These are phyloP conservation scores for Tetheella fluctuosa DNA, from an alignment of 2,888 invertebrate genomes.

Conservation along the genomic window DNA sequence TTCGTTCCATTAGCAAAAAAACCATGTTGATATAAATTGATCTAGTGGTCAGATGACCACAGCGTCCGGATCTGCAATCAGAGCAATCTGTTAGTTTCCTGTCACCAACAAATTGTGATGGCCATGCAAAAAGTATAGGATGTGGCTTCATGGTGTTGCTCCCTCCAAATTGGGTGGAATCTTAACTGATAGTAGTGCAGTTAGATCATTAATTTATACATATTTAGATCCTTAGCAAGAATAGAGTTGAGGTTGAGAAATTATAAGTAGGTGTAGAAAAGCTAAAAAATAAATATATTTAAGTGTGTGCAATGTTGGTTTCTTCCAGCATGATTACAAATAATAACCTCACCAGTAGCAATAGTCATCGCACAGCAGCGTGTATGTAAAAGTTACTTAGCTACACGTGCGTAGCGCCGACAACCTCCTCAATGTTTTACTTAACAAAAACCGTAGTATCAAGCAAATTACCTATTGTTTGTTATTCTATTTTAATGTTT, in stretches of 20 bases:
- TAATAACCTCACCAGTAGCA: no score
- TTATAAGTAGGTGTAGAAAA: no score
- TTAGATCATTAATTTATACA: not conserved
- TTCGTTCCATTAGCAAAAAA: slow-evolving; percentile 34
- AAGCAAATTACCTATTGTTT: not conserved
- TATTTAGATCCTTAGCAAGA: not conserved
- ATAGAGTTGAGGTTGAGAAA: no score
- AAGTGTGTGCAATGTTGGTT: no score
- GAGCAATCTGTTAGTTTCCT: slow-evolving; percentile 47
- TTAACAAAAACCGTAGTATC: no score
- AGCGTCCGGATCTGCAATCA: slow-evolving; percentile 48
- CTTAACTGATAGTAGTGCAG: not conserved
- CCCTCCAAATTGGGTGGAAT: slow-evolving; percentile 16
- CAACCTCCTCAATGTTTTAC: no score
- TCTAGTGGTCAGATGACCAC: slow-evolving; percentile 48
- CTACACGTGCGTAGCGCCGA: no score
- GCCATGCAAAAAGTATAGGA: slow-evolving; percentile 54
- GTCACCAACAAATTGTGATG: slow-evolving; percentile 38
- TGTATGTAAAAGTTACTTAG: no score
- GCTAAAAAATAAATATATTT: no score
- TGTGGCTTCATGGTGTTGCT: slow-evolving; percentile 46
- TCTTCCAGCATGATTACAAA: no score
- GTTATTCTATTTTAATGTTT: not conserved
- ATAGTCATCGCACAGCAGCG: no score
- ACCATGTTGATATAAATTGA: slow-evolving; percentile 14